phyloP scores from a whole-genome alignment of 37 sponge, comb jelly and placozoan species.

The Crambe crambe region DNA sequence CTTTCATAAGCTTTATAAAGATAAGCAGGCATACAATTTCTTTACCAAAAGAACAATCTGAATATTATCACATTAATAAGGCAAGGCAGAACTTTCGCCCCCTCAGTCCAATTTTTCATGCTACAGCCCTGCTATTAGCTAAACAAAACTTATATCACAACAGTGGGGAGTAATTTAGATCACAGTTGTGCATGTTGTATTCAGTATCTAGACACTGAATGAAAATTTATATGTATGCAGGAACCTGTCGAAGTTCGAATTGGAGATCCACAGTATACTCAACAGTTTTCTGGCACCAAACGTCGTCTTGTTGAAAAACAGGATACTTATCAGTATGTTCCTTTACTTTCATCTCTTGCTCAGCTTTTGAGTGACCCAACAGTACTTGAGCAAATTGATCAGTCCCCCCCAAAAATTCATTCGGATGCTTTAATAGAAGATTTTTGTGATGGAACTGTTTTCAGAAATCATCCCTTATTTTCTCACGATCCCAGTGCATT shows the following conservation, averaged over 20 bases:
- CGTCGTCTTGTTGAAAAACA: constrained; percentile 9
- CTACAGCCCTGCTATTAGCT: background rate
- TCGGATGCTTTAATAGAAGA: constrained; percentile 22
- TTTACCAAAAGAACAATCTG: no score
- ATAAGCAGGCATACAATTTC: no score
- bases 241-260: constrained; percentile 33
- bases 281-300: constrained; percentile 30
- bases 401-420: background rate
- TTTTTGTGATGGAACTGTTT: constrained; percentile 51
- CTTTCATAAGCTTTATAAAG: no score
- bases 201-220: background rate
- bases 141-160: background rate
- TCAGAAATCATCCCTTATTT: constrained; percentile 37
- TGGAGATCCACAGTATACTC: constrained; percentile 26
- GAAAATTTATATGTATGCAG: background rate
- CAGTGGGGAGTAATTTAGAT: background rate
- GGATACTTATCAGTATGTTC: constrained; percentile 49
- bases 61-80: no score
- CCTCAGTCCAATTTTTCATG: no score
- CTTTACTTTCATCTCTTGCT: constrained; percentile 10
- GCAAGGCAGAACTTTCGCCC: no score
- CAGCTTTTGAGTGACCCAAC: constrained; percentile 13
- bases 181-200: background rate
- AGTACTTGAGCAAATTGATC: constrained; percentile 10
- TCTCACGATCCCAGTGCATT: constrained; percentile 33